Percentiles rank a stretch among this genome's conserved stretches.
These are phyloP conservation scores for Trypoxylon attenuatum DNA, from an alignment of 2,888 invertebrate species.

Conservation along the genomic window DNA sequence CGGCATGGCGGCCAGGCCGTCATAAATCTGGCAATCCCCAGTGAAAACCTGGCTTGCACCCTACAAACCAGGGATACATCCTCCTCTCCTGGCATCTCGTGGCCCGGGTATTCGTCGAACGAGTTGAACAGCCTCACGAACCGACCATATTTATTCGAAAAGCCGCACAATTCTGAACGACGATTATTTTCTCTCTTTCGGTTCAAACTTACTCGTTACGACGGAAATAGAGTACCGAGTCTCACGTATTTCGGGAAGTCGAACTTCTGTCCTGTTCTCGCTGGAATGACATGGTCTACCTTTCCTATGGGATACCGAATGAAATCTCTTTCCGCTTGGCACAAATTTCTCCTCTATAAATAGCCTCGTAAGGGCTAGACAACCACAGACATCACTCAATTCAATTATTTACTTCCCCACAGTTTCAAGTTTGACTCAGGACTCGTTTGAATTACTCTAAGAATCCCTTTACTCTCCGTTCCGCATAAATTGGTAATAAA, in stretches of 20 bases:
- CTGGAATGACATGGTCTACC: no score
- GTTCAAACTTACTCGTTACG: background rate
- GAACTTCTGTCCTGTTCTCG: background rate
- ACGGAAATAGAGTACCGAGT: constrained; percentile 4
- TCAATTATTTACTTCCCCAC: no score
- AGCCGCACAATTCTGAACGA: constrained; percentile 29
- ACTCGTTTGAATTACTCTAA: no score
- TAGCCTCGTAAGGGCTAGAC: no score
- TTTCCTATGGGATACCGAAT: no score
- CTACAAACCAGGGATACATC: constrained; percentile 49
- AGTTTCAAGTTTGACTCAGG: no score
- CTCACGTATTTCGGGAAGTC: background rate
- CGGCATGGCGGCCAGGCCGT: constrained; percentile 65
- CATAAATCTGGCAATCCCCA: constrained; percentile 71
- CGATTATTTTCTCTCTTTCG: no score
- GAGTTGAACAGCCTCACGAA: constrained; percentile 1
- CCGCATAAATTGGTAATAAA: no score
- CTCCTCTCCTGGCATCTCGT: constrained; percentile 32
- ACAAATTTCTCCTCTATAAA: no score
- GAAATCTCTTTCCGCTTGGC: no score
- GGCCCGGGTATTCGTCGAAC: constrained; percentile 26
- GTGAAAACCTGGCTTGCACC: constrained; percentile 56
- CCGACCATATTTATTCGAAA: constrained; percentile 26
- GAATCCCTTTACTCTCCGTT: no score
- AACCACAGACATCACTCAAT: no score